Evolutionary conservation across 2,888 invertebrate species (phyloP).

Genomic region (Polydesmus complanatus): DNA sequence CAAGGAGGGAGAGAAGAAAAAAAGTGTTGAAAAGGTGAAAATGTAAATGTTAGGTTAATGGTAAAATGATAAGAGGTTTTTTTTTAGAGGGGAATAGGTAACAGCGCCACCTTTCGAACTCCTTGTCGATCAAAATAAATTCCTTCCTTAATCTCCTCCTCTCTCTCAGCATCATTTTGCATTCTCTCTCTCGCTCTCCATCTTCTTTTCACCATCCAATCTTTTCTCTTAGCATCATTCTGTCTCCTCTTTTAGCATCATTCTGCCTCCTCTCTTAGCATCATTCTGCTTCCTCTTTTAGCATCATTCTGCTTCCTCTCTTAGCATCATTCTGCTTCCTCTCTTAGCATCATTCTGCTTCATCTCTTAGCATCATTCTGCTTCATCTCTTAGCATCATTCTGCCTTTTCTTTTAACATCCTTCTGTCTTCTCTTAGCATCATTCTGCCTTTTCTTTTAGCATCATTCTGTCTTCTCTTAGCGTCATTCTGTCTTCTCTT

Average conservation of each 20-base stretch:
- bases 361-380: background rate
- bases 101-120: background rate
- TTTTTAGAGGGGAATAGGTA: background rate
- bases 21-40: background rate
- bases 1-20: background rate
- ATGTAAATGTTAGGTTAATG: background rate
- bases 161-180: background rate
- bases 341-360: background rate
- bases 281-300: background rate
- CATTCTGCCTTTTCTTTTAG: background rate
- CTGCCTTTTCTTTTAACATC: background rate
- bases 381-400: background rate
- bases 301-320: background rate
- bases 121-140: background rate
- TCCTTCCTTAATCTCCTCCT: background rate
- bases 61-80: background rate
- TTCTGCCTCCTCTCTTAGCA: background rate
- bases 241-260: background rate
- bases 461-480: too few relatives aligned
- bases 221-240: background rate
- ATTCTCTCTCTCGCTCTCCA: background rate
- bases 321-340: background rate
- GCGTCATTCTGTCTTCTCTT: background rate
- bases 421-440: background rate
- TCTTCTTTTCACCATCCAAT: background rate